Base-by-base conservation (phyloP, 2,888 invertebrate species). In the Heliothis peltigera region DNA sequence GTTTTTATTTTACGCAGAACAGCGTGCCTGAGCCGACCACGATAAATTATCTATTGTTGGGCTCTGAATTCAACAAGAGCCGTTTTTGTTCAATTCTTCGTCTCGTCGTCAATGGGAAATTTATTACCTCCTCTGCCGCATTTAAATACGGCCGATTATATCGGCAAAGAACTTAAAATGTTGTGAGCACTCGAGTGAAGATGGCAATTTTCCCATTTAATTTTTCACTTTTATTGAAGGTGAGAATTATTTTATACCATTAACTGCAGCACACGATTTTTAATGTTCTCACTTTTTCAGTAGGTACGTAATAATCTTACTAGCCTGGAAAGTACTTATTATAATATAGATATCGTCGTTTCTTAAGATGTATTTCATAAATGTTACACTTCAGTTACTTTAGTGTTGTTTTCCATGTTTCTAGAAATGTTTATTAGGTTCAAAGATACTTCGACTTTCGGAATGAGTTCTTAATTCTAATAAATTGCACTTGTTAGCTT, bases 41-140 rank as follows among this genome's bases (percentile, higher is more conserved):
- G 89, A 95, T 94, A 93, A 94, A 94, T 94, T 93, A 92, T 91
- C 94, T 89, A 93, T 93, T 94, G 93, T 93, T 90, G 87, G 85
- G 84, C 84, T 79, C 81, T 88, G 89, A 91, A 91, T 93, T 91
- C 91, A 91, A 91, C 91, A 91, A 89, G 91, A 91, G 86, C 88
- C 90, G 92, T 92, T 95, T 94, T 93, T 94, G 94, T 95, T 93
- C 94, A 91, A 92, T 93, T 93, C 94, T 92, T 92, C 91, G 91
- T 89, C 90, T 92, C 88, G 89, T 92, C 91, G 91, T 94, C 93
- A 93, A 93, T 92, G 89, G 92, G 81, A 91, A 94, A 94, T 94
- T 94, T 94, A 94, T 94, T 91, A 89, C 92, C 87, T 84, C 85
- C 87, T 87, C 88, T 87, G 86, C 88, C 88, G 89, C 91, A 94